Percentiles rank a stretch among this genome's conserved stretches.
phyloP scores from a whole-genome alignment of 2,888 invertebrate genomes.

The Caenorhabditis afra region DNA sequence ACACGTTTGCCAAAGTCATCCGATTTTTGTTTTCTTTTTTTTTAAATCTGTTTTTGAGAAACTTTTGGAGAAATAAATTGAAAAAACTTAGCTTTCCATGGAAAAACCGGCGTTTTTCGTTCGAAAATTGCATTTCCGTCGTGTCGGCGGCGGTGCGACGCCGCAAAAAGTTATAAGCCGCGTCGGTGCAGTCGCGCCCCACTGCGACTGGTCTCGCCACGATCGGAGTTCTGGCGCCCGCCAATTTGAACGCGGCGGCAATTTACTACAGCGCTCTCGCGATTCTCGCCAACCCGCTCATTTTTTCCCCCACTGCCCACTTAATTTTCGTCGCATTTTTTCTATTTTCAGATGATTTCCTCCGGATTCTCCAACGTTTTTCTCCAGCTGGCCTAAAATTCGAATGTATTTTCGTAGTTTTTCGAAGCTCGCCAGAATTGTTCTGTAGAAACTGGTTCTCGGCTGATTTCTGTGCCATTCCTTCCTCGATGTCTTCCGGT shows the following conservation, averaged over 20 bases:
- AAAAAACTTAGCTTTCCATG: not conserved
- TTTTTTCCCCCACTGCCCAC: not conserved
- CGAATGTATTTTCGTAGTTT: not conserved
- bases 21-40: no score
- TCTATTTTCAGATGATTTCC: no score
- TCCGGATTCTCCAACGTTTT: no score
- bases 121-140: not conserved
- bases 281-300: not conserved
- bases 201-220: constrained; percentile 36
- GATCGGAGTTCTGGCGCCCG: constrained; percentile 13
- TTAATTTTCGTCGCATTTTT: not conserved
- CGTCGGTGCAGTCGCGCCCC: constrained; percentile 11
- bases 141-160: no score
- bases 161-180: not conserved
- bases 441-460: no score
- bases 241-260: constrained; percentile 48
- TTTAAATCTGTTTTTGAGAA: not conserved
- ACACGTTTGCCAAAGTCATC: no score
- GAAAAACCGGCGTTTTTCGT: not conserved
- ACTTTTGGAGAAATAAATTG: not conserved
- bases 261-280: not conserved
- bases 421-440: not conserved
- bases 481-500: no score
- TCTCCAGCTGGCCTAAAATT: not conserved
- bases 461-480: no score